Percentiles rank a stretch among this genome's conserved stretches.
Evolutionary conservation across 37 sponge, comb jelly and placozoan species (phyloP).

Genomic region (Theonella swinhoei): DNA sequence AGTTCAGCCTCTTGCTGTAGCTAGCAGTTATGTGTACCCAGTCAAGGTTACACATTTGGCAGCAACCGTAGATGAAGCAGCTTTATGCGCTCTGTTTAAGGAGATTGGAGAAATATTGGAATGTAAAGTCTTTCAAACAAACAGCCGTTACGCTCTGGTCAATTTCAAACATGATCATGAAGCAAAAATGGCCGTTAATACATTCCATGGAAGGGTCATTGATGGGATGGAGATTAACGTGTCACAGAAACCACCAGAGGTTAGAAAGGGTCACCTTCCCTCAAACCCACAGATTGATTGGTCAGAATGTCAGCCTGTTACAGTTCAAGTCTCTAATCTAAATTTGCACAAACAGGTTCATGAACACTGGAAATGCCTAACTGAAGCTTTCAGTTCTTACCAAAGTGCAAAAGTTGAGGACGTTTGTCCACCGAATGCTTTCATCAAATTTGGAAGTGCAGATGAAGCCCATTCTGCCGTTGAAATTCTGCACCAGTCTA

Average conservation of each 20-base stretch:
- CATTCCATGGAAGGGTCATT: background rate
- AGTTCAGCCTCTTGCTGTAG: too few relatives aligned
- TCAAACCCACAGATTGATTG: background rate
- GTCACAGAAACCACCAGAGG: background rate
- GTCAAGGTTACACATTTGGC: slow-evolving; percentile 42
- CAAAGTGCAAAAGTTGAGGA: background rate
- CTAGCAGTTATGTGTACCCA: background rate
- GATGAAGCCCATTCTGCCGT: background rate
- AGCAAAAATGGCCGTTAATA: slow-evolving; percentile 25
- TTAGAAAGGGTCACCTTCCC: background rate
- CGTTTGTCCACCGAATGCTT: background rate
- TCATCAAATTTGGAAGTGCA: background rate
- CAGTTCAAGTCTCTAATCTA: background rate
- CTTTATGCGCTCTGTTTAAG: background rate
- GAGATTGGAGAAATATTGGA: slow-evolving; percentile 17
- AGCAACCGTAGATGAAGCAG: slow-evolving; percentile 3
- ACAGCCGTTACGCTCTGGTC: slow-evolving; percentile 19
- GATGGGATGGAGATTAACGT: slow-evolving; percentile 23
- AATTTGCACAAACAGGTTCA: background rate
- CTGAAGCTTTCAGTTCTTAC: background rate
- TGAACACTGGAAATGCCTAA: background rate
- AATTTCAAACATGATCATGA: background rate
- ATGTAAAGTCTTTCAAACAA: background rate
- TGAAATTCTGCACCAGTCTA: background rate
- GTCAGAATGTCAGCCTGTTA: background rate